Conservation (phyloP, 53 echinoderm and acorn worm genomes). For the Actinopyga echinites region DNA sequence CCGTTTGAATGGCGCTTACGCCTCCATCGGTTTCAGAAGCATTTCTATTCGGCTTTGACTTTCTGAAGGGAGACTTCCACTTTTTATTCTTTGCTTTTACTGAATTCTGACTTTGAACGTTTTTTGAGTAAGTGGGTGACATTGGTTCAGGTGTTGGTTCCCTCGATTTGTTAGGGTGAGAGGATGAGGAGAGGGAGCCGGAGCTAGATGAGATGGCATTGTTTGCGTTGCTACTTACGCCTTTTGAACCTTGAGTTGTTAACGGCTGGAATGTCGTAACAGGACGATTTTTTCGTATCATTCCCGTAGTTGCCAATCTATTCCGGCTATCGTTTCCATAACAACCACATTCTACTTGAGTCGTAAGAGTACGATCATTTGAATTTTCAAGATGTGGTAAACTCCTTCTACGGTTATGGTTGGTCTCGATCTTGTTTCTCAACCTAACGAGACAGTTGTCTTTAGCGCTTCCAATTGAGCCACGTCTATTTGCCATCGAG, state of each 20-base stretch:
- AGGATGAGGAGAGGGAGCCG: background rate
- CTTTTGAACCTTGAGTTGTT: background rate
- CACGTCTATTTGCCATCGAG: background rate
- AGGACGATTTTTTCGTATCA: slow-evolving; percentile 10
- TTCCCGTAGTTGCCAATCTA: background rate
- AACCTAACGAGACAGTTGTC: slow-evolving; percentile 1
- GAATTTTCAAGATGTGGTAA: slow-evolving; percentile 25
- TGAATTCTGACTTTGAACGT: background rate
- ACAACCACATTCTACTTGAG: background rate
- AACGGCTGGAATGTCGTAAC: background rate
- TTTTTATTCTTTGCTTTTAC: background rate
- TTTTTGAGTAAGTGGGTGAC: background rate
- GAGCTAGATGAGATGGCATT: background rate
- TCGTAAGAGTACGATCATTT: background rate
- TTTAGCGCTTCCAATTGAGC: slow-evolving; percentile 25
- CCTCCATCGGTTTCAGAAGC: background rate
- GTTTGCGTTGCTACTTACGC: background rate
- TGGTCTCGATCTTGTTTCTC: slow-evolving; percentile 18
- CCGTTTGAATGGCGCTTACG: background rate
- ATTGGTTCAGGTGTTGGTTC: background rate
- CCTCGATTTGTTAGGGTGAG: background rate
- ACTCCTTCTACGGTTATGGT: slow-evolving; percentile 24
- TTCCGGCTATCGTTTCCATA: background rate
- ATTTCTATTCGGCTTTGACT: background rate
- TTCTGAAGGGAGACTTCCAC: slow-evolving; percentile 35